These are phyloP conservation scores for Macaca mulatta DNA, from an alignment of 2,113 vertebrate genomes.

Conservation along the genomic window DNA sequence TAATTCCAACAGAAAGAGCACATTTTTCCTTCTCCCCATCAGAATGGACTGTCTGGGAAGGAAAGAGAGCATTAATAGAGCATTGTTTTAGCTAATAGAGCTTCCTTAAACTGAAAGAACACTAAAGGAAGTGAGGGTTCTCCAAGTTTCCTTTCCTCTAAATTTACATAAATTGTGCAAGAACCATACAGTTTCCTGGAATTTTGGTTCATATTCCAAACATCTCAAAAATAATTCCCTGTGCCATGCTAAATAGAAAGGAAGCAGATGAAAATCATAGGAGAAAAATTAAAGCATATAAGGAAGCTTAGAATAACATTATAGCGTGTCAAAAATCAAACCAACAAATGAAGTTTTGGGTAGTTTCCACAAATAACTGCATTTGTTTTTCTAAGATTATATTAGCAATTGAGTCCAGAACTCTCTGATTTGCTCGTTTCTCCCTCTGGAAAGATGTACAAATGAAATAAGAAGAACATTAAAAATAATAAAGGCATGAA, in stretches of 20 bases:
- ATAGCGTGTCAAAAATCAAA: neutral
- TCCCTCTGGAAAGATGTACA: slow-evolving; percentile 9
- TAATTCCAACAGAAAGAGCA: neutral
- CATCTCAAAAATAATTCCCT: slow-evolving; percentile 36
- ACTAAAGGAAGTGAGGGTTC: neutral
- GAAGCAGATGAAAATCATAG: neutral
- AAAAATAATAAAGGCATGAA: slow-evolving; percentile 36
- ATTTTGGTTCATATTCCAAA: slow-evolving; percentile 43
- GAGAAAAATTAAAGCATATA: slow-evolving; percentile 12
- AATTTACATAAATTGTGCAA: neutral
- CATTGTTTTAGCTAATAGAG: neutral
- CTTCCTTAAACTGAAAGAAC: neutral
- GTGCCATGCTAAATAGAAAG: neutral
- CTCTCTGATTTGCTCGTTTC: neutral
- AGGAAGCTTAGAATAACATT: neutral
- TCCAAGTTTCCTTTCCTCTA: slow-evolving; percentile 4
- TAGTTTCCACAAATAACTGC: neutral
- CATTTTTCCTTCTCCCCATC: neutral
- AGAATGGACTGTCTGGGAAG: neutral
- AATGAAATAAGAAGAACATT: neutral
- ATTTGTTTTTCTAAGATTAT: neutral
- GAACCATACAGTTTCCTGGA: neutral
- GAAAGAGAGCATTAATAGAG: neutral
- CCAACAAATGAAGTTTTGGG: neutral
- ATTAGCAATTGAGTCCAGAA: neutral